Conservation (phyloP, 1,140 invertebrate genomes). For the Lamellibrachia luymesi region DNA sequence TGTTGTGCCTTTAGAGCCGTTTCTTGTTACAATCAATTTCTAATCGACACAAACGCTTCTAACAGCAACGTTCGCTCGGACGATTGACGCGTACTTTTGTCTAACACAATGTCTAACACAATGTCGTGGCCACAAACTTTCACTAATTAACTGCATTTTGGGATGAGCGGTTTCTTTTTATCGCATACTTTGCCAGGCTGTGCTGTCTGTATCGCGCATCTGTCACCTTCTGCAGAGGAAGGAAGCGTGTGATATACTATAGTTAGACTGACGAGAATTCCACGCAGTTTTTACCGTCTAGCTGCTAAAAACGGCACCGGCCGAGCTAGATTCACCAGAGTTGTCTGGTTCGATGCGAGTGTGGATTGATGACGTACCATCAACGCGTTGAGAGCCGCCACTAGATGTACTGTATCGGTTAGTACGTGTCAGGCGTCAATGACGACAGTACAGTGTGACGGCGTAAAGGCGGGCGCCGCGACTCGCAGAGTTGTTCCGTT, state of each 20-base stretch:
- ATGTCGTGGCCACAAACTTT: not conserved
- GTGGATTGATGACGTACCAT: not conserved
- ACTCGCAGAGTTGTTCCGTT: not conserved
- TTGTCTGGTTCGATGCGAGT: not conserved
- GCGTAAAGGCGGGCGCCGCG: not conserved
- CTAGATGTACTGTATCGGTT: not conserved
- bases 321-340: not conserved
- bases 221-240: not conserved
- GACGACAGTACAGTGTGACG: not conserved
- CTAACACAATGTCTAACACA: not conserved
- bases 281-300: not conserved
- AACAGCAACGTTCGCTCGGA: not conserved
- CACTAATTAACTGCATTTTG: not conserved
- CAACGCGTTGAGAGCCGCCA: not conserved
- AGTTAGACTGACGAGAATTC: slow-evolving; percentile 1
- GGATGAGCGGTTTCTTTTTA: not conserved
- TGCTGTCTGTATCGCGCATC: not conserved
- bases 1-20: not conserved
- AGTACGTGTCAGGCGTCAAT: not conserved
- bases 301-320: not conserved
- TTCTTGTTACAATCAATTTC: not conserved
- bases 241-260: not conserved
- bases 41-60: not conserved
- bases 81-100: not conserved
- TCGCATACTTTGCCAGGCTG: not conserved